A percentile compares a stretch with the other conserved stretches of the same genome.
phyloP scores from a whole-genome alignment of 2,113 vertebrate species.

The Morphnarchus princeps region DNA sequence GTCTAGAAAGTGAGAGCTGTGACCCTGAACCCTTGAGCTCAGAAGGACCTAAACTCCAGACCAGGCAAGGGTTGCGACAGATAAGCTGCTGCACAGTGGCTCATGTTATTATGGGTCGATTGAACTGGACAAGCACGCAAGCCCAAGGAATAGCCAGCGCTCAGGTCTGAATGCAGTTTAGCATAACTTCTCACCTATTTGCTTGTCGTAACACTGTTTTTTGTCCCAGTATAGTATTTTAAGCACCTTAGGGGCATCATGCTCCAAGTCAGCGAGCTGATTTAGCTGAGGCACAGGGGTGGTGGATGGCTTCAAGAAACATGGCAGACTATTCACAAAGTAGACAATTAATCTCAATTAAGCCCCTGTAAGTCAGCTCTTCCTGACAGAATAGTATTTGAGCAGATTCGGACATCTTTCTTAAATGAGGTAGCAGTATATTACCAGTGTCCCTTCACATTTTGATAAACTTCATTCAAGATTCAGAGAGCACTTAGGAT shows the following conservation, averaged over 20 bases:
- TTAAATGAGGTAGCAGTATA: background rate
- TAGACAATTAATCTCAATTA: background rate
- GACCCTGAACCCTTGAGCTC: background rate
- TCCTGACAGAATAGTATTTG: background rate
- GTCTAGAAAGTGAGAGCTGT: background rate
- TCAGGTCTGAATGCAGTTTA: background rate
- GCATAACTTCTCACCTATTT: background rate
- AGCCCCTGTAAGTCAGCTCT: background rate
- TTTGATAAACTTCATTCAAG: background rate
- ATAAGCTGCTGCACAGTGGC: background rate
- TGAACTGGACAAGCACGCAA: background rate
- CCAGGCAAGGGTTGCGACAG: background rate
- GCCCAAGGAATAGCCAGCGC: background rate
- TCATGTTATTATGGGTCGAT: fast-evolving
- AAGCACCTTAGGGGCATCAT: background rate
- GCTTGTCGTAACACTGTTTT: background rate
- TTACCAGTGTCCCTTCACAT: background rate
- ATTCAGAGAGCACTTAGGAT: background rate
- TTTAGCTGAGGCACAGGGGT: background rate
- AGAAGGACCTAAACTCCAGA: background rate
- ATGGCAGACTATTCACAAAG: background rate
- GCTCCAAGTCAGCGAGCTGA: background rate
- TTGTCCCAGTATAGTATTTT: background rate
- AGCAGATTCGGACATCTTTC: background rate
- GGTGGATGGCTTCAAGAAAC: background rate